Evolutionary conservation across 2,113 vertebrate species (phyloP).

Genomic region (Leuciscus idus): DNA sequence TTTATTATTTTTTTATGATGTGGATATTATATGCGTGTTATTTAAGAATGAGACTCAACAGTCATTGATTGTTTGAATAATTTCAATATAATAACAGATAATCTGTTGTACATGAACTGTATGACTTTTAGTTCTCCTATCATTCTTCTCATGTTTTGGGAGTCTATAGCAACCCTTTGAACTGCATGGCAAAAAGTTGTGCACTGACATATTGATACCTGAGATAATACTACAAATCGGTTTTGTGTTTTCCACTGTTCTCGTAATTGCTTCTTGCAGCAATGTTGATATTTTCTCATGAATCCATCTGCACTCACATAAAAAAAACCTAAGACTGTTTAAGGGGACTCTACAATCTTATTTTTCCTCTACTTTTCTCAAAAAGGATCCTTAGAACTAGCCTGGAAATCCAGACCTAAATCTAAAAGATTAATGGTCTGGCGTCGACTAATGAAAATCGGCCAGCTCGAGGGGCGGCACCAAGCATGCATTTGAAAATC

Average conservation of each 20-base stretch:
- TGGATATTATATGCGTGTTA: background rate
- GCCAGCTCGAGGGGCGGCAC: too few relatives aligned
- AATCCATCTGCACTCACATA: background rate
- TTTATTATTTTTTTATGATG: too few relatives aligned
- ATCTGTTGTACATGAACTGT: constrained; percentile 13
- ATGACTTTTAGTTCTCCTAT: background rate
- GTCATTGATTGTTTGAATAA: constrained; percentile 13
- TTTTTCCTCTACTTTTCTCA: background rate
- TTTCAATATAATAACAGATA: background rate
- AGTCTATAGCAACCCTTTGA: background rate
- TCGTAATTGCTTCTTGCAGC: background rate
- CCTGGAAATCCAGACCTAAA: too few relatives aligned
- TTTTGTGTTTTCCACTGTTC: background rate
- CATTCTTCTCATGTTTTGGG: background rate
- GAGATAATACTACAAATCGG: background rate
- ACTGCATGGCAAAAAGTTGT: background rate
- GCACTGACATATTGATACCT: background rate
- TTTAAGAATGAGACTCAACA: background rate
- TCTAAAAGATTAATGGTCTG: too few relatives aligned
- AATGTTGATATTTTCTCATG: background rate
- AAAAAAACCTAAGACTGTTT: background rate
- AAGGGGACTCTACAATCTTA: background rate
- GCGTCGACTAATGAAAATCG: too few relatives aligned
- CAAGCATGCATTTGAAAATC: too few relatives aligned
- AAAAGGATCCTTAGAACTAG: background rate